Percentiles rank a stretch among this genome's conserved stretches.
These are phyloP conservation scores for Sardina pilchardus DNA, from an alignment of 2,113 vertebrate genomes.

Conservation along the genomic window DNA sequence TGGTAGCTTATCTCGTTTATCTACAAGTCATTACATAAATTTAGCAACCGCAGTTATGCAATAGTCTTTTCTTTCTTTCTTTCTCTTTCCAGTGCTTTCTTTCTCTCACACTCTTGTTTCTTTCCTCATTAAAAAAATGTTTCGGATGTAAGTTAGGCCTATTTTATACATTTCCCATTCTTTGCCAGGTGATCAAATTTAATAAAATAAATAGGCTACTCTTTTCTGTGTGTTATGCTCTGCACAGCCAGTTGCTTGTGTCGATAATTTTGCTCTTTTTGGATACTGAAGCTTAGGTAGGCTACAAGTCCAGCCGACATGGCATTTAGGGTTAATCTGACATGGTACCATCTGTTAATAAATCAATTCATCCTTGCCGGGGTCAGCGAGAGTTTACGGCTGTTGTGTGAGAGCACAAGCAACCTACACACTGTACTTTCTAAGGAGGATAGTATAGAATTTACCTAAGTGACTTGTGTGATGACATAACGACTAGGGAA, in stretches of 20 bases:
- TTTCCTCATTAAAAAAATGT: not conserved
- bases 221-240: too few species aligned
- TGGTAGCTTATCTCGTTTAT: slow-evolving; percentile 11
- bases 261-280: not conserved
- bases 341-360: slow-evolving; percentile 9
- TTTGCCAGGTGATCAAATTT: not conserved
- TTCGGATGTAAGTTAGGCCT: not conserved
- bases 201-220: too few species aligned
- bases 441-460: not conserved
- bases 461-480: not conserved
- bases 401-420: not conserved
- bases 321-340: slow-evolving; percentile 1
- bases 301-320: not conserved
- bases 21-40: not conserved
- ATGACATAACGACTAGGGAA: not conserved
- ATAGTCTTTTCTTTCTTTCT: not conserved
- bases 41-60: not conserved
- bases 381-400: slow-evolving; percentile 15
- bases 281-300: not conserved
- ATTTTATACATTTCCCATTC: not conserved
- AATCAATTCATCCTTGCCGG: slow-evolving; percentile 6
- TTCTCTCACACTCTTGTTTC: not conserved
- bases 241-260: too few species aligned
- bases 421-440: not conserved
- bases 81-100: not conserved